phyloP scores from a whole-genome alignment of 2,888 invertebrate genomes.

The Ophion ventricosus region DNA sequence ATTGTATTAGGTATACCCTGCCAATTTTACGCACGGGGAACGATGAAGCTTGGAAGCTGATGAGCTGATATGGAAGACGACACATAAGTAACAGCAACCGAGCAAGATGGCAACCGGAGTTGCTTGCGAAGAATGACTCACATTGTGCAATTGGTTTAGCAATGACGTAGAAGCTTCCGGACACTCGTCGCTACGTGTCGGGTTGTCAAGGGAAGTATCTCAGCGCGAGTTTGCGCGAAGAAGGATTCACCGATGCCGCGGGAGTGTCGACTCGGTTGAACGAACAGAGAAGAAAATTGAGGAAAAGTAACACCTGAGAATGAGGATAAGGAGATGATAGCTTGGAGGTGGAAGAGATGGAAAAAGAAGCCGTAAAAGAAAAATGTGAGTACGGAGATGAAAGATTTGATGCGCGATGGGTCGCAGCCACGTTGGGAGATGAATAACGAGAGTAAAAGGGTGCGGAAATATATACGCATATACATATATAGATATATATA shows the following conservation, averaged over 20 bases:
- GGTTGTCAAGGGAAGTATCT: not conserved
- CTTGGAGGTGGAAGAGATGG: not conserved
- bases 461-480: slow-evolving; percentile 3
- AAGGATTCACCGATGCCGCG: not conserved
- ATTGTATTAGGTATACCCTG: too few relatives aligned
- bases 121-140: too few relatives aligned
- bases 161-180: not conserved
- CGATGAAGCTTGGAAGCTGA: not conserved
- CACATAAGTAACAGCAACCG: not conserved
- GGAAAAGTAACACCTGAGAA: slow-evolving; percentile 9
- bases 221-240: not conserved
- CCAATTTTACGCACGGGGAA: too few relatives aligned
- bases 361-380: slow-evolving; percentile 13
- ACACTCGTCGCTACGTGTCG: not conserved
- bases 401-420: slow-evolving; percentile 40
- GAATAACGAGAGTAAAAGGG: slow-evolving; percentile 23
- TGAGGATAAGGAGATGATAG: slow-evolving; percentile 23
- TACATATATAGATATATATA: too few relatives aligned
- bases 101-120: not conserved
- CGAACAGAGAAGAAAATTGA: not conserved
- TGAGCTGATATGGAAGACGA: not conserved
- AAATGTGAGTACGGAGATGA: slow-evolving; percentile 50
- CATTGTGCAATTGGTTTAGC: too few relatives aligned
- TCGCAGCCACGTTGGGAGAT: not conserved
- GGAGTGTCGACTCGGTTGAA: not conserved